Percentiles rank a stretch among this genome's conserved stretches.
phyloP scores from a whole-genome alignment of 2,113 vertebrate species.

The Capra hircus region DNA sequence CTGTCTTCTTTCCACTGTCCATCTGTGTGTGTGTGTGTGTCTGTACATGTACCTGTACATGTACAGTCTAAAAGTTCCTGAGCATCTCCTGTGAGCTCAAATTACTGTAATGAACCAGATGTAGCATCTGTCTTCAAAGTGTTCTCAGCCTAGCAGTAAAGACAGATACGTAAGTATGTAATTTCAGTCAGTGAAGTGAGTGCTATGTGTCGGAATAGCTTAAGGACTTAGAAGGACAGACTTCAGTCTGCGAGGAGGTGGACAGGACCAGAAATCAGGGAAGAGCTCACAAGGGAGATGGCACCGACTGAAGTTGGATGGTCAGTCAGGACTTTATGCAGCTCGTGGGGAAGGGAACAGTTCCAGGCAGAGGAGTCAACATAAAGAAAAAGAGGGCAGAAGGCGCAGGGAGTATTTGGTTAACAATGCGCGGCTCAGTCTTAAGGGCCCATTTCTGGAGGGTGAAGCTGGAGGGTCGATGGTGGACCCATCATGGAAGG shows the following conservation, averaged over 20 bases:
- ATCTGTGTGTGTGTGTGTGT: not conserved
- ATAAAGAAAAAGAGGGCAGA: not conserved
- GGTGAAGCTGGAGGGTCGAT: not conserved
- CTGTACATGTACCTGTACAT: rapidly evolving
- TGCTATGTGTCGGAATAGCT: too few species aligned
- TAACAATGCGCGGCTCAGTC: rapidly evolving
- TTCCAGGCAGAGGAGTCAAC: not conserved
- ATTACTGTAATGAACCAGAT: not conserved
- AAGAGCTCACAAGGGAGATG: rapidly evolving
- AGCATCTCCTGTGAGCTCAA: not conserved
- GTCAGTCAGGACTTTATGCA: not conserved
- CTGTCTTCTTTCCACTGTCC: not conserved
- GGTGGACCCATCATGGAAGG: not conserved
- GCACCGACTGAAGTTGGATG: not conserved
- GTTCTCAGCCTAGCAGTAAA: not conserved
- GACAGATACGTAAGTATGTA: too few species aligned
- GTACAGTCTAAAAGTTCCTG: not conserved
- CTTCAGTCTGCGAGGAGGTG: not conserved
- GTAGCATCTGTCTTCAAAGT: not conserved
- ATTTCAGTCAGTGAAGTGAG: not conserved
- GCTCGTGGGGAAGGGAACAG: not conserved
- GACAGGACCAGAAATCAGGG: not conserved
- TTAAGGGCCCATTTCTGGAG: not conserved
- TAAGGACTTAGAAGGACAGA: not conserved
- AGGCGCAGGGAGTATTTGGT: not conserved